Evolutionary conservation across 2,797 vertebrate species (phyloP).

Genomic region (Anableps anableps): DNA sequence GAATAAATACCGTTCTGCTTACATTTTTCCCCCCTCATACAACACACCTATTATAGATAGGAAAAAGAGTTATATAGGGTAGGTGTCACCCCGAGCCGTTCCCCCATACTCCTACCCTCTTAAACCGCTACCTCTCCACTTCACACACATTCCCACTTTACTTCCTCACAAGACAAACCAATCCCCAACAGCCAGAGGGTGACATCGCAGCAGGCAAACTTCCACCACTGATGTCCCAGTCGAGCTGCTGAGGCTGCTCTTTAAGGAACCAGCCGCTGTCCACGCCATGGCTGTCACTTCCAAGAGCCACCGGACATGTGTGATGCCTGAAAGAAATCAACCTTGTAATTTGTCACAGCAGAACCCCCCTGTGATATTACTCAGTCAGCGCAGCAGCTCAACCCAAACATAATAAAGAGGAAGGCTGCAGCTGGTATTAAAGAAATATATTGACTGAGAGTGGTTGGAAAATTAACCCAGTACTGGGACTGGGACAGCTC

Average conservation of each 20-base stretch:
- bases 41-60: conserved; percentile 7
- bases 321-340: conserved; percentile 69
- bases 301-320: conserved; percentile 70
- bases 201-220: conserved; percentile 69
- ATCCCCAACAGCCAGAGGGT: conserved; percentile 74
- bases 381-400: conserved; percentile 60
- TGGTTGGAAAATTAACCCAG: conserved; percentile 27
- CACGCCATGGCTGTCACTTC: conserved; percentile 64
- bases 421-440: conserved; percentile 35
- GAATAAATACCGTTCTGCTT: background rate
- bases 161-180: conserved; percentile 69
- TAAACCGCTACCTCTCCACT: background rate
- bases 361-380: conserved; percentile 57
- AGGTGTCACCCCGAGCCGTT: background rate
- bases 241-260: conserved; percentile 75
- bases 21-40: background rate
- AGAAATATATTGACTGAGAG: conserved; percentile 26
- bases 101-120: conserved; percentile 27
- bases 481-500: background rate
- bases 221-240: conserved; percentile 75
- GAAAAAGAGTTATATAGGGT: conserved; percentile 15
- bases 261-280: conserved; percentile 60
- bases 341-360: conserved; percentile 67
- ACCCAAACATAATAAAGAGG: conserved; percentile 29
- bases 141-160: conserved; percentile 25